phyloP scores from a whole-genome alignment of 2,888 invertebrate genomes.

The Perithous albicinctus region DNA sequence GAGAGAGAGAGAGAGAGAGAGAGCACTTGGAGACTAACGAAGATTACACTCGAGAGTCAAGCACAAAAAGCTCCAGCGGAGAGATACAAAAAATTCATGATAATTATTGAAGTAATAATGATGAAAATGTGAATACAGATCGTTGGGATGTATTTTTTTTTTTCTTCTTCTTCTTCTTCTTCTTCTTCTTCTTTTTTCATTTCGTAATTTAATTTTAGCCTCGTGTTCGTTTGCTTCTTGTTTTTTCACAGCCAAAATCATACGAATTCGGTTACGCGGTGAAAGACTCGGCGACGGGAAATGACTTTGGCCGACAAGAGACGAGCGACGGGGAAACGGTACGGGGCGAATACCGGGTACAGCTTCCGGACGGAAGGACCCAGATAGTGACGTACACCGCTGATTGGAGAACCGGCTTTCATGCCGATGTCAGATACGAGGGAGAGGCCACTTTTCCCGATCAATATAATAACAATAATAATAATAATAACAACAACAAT shows the following conservation, averaged over 20 bases:
- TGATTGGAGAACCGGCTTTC: conserved; percentile 92
- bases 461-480: conserved; percentile 84
- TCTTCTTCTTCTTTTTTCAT: background rate
- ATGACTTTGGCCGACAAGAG: conserved; percentile 90
- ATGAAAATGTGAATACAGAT: background rate
- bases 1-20: too few species aligned
- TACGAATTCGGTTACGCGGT: conserved; percentile 93
- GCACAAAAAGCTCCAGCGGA: background rate
- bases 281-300: conserved; percentile 91
- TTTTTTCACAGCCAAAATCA: conserved; percentile 88
- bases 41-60: conserved; percentile 30
- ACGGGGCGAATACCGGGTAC: conserved; percentile 87
- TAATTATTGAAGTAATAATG: conserved; percentile 32
- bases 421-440: conserved; percentile 91
- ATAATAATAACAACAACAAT: conserved; percentile 76
- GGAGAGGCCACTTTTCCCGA: conserved; percentile 89
- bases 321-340: conserved; percentile 90
- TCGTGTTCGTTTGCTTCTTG: background rate
- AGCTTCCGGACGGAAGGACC: conserved; percentile 87
- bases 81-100: background rate
- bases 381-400: conserved; percentile 92
- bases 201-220: background rate
- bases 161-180: background rate
- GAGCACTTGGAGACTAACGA: conserved; percentile 24
- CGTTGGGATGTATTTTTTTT: background rate